Base-by-base conservation (phyloP, 2,113 vertebrate species). In the Delphinus delphis region DNA sequence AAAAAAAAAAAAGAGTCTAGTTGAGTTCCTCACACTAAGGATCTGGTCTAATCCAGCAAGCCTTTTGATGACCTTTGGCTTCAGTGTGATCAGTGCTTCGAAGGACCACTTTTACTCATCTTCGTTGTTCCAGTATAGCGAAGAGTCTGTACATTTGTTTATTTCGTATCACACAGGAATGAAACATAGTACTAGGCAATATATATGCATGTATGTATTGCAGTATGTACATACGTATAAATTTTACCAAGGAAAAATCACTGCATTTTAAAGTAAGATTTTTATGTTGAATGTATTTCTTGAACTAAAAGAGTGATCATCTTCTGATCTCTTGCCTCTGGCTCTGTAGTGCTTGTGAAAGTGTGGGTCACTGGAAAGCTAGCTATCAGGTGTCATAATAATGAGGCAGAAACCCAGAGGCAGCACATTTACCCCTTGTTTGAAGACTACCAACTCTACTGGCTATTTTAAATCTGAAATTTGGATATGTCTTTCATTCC, bases 401-500 rank as follows among this genome's bases (percentile, higher is more conserved):
- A 90, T 85, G 81, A 84, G 63, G 60, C 81, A 77, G 70, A 93
- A 62, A 76, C 41, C 25, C 38, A 89, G 50, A 83, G 50, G n/a
- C n/a, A 83, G 74, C 44, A 77, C 20, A 33, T 65, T 94, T 36
- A 50, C 53, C 38, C 96, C 91, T 93, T 87, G 14, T 89, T 83
- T 95, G 79, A 67, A 50, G 53, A 71, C 73, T 93, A n/a, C 85
- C 82, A 76, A 44, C 55, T n/a, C 53, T 76, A 73, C 63, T 70
- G 47, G 25, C 63, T 96, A 87, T 93, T 90, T 88, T 93, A 86
- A 94, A 58, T 62, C 50, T 80, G 90, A 92, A 89, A 65, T 82
- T 70, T 88, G 47, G 60, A 41, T 88, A 80, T 95, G 38, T 68
- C 63, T 92, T 94, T 88, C n/a, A 53, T 93, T 83, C 63, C 20